A percentile compares a stretch with the other conserved stretches of the same genome.
These are phyloP conservation scores for Yponomeuta sedellus DNA, from an alignment of 2,888 invertebrate genomes.

Conservation along the genomic window DNA sequence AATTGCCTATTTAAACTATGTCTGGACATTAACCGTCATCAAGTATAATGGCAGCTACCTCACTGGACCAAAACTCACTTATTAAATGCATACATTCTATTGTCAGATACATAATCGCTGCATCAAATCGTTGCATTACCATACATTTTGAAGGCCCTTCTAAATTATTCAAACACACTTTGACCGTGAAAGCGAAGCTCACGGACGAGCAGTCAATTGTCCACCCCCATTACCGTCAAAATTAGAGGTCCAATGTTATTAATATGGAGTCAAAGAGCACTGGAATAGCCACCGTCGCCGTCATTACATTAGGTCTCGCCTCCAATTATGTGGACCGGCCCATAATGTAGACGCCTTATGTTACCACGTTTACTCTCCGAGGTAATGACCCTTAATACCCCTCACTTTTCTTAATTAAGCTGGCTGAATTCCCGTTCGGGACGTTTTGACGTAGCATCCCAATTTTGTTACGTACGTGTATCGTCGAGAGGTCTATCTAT, in stretches of 20 bases:
- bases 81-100: too few species aligned
- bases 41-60: neutral
- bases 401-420: conserved; percentile 48
- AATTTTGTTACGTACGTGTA: neutral
- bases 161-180: neutral
- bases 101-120: too few species aligned
- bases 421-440: conserved; percentile 19
- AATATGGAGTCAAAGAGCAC: conserved; percentile 42
- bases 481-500: neutral
- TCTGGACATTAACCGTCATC: neutral
- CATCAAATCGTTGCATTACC: neutral
- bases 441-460: neutral
- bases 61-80: neutral
- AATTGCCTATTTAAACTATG: neutral
- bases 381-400: conserved; percentile 44
- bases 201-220: conserved; percentile 22
- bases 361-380: conserved; percentile 35
- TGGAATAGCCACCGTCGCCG: conserved; percentile 42
- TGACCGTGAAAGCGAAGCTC: neutral
- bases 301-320: conserved; percentile 39
- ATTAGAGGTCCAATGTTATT: conserved; percentile 33
- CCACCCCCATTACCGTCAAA: conserved; percentile 23
- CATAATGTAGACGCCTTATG: conserved; percentile 53
- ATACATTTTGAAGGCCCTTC: neutral
- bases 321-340: conserved; percentile 42